A percentile compares a stretch with the other conserved stretches of the same genome.
Conservation (phyloP, 2,797 vertebrate genomes). For the Eidolon dupreanum region DNA sequence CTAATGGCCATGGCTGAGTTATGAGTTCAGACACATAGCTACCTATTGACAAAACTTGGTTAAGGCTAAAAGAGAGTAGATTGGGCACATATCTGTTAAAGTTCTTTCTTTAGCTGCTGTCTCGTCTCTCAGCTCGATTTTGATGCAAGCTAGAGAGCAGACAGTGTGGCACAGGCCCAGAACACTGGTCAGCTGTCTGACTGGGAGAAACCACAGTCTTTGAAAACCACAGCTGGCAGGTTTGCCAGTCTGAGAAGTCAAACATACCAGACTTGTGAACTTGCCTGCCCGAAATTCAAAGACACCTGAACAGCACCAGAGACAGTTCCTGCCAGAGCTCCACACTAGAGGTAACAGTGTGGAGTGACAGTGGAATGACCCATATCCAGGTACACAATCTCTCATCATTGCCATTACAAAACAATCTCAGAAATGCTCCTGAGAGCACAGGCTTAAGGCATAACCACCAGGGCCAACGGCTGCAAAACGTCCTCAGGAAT, state of each 20-base stretch:
- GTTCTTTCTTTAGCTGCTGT: neutral
- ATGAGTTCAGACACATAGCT: neutral
- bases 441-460: neutral
- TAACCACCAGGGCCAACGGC: neutral
- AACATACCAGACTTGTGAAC: neutral
- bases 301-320: neutral
- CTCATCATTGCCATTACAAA: neutral
- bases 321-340: neutral
- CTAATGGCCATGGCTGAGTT: neutral
- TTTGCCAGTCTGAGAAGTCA: neutral
- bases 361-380: neutral
- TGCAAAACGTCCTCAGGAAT: neutral
- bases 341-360: neutral
- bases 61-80: neutral
- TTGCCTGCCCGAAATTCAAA: neutral
- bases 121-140: neutral
- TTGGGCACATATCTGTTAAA: neutral
- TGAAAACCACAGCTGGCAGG: neutral
- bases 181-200: neutral
- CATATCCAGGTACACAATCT: neutral
- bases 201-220: neutral
- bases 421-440: neutral
- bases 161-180: neutral
- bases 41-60: neutral
- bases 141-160: neutral